Evolutionary conservation across 2,888 invertebrate species (phyloP).

Genomic region (Phortica okadai): DNA sequence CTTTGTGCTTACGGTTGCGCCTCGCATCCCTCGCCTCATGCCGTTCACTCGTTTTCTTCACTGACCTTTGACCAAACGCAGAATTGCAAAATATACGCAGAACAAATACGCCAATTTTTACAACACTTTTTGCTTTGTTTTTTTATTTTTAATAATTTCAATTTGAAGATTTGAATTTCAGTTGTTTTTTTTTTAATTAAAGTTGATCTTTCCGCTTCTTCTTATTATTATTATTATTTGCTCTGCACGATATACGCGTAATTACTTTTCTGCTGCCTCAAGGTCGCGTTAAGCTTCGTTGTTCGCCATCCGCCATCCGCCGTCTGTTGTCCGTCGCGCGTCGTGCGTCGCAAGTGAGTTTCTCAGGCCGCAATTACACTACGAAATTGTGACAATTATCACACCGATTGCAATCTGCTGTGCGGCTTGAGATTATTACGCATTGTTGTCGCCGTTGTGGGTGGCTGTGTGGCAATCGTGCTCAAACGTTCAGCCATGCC

Average conservation of each 20-base stretch:
- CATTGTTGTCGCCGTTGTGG: slow-evolving; percentile 4
- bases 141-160: background rate
- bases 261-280: background rate
- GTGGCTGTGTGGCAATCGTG: background rate
- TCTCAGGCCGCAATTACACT: slow-evolving; percentile 26
- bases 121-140: background rate
- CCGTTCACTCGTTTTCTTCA: background rate
- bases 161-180: background rate
- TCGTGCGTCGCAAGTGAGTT: background rate
- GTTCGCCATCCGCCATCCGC: background rate
- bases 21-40: background rate
- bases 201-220: no score
- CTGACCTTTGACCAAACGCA: background rate
- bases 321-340: background rate
- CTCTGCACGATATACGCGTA: background rate
- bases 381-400: slow-evolving; percentile 31
- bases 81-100: background rate
- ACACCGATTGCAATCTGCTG: slow-evolving; percentile 21
- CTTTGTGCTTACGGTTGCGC: background rate
- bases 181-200: no score
- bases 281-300: slow-evolving; percentile 6
- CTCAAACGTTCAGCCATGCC: background rate
- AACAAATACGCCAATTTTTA: background rate
- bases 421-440: background rate
- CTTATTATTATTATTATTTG: no score